Evolutionary conservation across 2,113 vertebrate species (phyloP), one percentile per base, ranked within the genome.

Genomic region (Electrona antarctica): DNA sequence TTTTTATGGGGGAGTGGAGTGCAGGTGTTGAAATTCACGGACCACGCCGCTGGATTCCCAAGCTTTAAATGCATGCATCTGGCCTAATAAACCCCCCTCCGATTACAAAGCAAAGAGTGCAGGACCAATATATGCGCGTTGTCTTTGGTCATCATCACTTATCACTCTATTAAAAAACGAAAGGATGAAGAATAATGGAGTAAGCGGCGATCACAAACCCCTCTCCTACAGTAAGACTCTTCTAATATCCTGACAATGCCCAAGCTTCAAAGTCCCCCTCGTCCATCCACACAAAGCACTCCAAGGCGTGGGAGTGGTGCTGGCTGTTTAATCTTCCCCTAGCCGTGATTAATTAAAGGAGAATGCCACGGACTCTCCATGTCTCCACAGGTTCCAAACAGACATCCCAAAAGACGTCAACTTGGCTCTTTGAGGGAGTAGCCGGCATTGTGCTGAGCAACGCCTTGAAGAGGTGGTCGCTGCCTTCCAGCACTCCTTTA

Each of bases 1-100:
- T 71, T 90, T 90, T 91, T 87, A 83, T 78, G 79, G 81, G 78
- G 59, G 76, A 87, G 69, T 56, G 74, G 66, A 89, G 54, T 21
- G 69, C 88, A 90, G 88, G 90, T 93, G 91, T 87, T 89, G 80
- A 84, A 85, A 84, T 70, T 71, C 83, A 85, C 84, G 71, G 74
- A 85, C 71, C 72, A 74, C 12, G 56, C 59, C 73, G 79, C 33
- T 49, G 10, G 79, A 84, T 84, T 90, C 82, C 81, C 74, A 68
- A 82, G 76, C 75, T 78, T 87, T 80, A 74, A 87, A 83, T 13
- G 69, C 74, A 50, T 67, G 73, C 91, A 93, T 91, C 89, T 92
- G 90, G 89, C 80, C 79, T 76, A 77, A 88, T 90, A 91, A 90
- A 92, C 67, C 55, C 41, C 11, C 41, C 11, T 63, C 54, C 33